A percentile compares a stretch with the other conserved stretches of the same genome.
Conservation (phyloP, 2,113 vertebrate species). For the Eulemur macaco region DNA sequence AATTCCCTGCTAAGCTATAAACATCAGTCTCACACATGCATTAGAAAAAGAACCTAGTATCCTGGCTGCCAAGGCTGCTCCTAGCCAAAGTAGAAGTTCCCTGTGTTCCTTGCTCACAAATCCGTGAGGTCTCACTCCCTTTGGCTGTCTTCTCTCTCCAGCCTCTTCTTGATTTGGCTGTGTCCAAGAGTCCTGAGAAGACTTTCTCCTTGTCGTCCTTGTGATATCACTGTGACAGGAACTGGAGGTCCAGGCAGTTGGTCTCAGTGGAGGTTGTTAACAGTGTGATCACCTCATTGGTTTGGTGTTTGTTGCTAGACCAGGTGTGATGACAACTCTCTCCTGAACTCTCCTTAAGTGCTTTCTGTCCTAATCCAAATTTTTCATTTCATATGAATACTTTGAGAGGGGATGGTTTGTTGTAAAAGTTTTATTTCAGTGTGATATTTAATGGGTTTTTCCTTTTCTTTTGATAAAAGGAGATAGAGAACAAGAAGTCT, state of each 20-base stretch:
- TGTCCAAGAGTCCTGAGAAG: background rate
- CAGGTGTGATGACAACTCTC: background rate
- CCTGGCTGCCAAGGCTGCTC: background rate
- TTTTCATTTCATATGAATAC: background rate
- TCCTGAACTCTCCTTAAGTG: too few species aligned
- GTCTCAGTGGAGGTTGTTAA: background rate
- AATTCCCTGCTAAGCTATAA: background rate
- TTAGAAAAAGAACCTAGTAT: background rate
- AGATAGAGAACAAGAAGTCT: background rate
- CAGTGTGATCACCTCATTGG: rapidly evolving
- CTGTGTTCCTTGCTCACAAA: background rate
- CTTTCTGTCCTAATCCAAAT: background rate
- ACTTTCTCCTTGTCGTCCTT: background rate
- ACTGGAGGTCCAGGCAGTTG: background rate
- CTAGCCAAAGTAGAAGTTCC: background rate
- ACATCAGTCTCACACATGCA: background rate
- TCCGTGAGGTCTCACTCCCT: background rate
- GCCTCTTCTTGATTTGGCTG: background rate
- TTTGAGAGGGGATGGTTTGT: background rate
- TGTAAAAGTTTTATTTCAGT: background rate
- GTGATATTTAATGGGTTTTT: background rate
- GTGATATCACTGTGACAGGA: background rate
- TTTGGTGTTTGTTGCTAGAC: background rate
- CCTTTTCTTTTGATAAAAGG: background rate
- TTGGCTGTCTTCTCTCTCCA: background rate